phyloP scores from a whole-genome alignment of 2,797 vertebrate species.

The Anas flavirostris region DNA sequence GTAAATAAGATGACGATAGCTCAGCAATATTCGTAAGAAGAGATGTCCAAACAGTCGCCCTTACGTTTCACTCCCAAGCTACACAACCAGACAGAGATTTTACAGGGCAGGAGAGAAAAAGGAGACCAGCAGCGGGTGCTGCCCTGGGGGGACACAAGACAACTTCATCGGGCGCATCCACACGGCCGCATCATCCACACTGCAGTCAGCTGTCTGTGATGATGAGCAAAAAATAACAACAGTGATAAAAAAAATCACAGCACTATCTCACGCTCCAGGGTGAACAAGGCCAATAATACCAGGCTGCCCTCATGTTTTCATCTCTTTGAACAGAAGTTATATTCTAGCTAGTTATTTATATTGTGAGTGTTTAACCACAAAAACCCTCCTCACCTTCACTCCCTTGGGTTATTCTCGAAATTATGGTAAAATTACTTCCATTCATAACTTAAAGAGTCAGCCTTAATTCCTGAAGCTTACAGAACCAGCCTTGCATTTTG shows the following conservation, averaged over 20 bases:
- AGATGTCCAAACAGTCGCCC: neutral
- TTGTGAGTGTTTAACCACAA: conserved; percentile 45
- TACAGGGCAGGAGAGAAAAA: neutral
- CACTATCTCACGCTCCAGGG: neutral
- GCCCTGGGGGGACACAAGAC: neutral
- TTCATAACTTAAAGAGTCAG: neutral
- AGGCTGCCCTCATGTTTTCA: neutral
- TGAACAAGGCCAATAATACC: neutral
- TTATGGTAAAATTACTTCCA: neutral
- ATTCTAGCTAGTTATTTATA: conserved; percentile 39
- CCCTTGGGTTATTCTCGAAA: neutral
- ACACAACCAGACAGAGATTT: neutral
- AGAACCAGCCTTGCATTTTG: neutral
- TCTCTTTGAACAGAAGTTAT: neutral
- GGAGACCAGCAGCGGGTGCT: neutral
- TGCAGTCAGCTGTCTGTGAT: neutral
- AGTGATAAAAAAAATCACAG: neutral
- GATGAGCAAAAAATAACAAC: neutral
- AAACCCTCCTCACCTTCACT: neutral
- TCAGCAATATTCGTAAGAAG: neutral
- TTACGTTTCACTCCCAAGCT: neutral
- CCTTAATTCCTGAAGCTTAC: neutral
- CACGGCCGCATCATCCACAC: neutral
- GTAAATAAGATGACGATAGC: neutral
- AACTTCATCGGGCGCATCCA: neutral